These are phyloP conservation scores for Astatoreochromis straeleni DNA, from an alignment of 2,113 vertebrate species.

Conservation along the genomic window DNA sequence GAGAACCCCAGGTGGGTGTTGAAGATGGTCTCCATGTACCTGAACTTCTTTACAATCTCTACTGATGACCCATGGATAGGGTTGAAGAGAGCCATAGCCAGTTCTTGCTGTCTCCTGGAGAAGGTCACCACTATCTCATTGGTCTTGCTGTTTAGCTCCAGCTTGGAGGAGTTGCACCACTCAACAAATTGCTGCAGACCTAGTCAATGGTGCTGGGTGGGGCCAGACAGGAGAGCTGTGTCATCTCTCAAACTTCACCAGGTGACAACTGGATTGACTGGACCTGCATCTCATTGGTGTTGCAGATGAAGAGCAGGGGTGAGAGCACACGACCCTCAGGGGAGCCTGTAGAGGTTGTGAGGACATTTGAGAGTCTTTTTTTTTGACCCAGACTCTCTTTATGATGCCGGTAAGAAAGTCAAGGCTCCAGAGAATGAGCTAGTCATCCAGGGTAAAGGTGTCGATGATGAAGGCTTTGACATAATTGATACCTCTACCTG, in stretches of 20 bases:
- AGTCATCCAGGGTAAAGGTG: neutral
- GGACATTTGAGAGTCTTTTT: neutral
- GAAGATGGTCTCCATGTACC: neutral
- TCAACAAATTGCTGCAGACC: neutral
- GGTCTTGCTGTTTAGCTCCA: neutral
- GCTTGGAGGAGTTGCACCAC: neutral
- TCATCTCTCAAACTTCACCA: neutral
- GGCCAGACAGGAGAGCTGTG: neutral
- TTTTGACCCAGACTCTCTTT: neutral
- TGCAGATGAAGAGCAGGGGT: neutral
- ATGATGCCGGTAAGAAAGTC: neutral
- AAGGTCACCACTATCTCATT: neutral
- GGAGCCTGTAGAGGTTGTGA: neutral
- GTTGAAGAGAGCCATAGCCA: neutral
- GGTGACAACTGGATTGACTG: neutral
- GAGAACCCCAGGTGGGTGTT: neutral
- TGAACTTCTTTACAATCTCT: neutral
- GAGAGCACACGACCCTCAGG: neutral
- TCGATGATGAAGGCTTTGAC: neutral
- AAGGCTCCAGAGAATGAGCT: neutral
- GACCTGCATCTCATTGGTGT: neutral
- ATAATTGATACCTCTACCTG: neutral
- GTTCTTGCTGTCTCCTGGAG: neutral
- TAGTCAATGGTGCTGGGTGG: neutral
- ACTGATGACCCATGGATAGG: neutral